phyloP scores from a whole-genome alignment of 2,113 vertebrate genomes.

The Catagonus wagneri region DNA sequence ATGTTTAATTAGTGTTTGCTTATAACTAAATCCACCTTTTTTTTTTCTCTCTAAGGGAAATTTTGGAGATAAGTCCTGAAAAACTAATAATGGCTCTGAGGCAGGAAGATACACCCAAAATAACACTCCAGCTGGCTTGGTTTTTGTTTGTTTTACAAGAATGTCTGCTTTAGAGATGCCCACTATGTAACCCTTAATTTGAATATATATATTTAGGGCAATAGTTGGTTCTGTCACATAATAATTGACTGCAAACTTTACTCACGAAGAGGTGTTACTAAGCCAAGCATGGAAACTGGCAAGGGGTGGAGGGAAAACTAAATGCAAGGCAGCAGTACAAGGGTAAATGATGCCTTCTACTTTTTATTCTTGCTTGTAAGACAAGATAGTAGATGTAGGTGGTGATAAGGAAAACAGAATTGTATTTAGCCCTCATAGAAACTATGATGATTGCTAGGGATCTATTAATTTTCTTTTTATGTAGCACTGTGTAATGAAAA shows the following conservation, averaged over 20 bases:
- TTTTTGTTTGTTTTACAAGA: slow-evolving; percentile 58
- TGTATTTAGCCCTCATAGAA: neutral
- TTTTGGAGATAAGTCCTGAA: slow-evolving; percentile 56
- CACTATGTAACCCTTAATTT: slow-evolving; percentile 69
- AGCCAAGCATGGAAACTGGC: slow-evolving; percentile 4
- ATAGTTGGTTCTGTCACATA: slow-evolving; percentile 62
- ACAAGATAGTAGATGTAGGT: neutral
- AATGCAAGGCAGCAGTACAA: neutral
- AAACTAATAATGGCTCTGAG: slow-evolving; percentile 67
- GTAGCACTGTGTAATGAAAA: neutral
- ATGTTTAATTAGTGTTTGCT: slow-evolving; percentile 24
- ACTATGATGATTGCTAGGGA: neutral
- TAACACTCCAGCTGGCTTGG: slow-evolving; percentile 70
- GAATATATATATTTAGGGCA: slow-evolving; percentile 75
- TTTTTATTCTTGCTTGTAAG: neutral
- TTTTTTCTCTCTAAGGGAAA: neutral
- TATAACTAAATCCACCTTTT: neutral
- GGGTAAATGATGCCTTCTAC: neutral
- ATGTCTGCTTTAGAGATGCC: slow-evolving; percentile 67
- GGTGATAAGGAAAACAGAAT: neutral
- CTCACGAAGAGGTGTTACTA: slow-evolving; percentile 65
- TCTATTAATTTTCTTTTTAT: neutral
- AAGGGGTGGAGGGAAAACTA: neutral
- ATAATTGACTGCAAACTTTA: slow-evolving; percentile 61
- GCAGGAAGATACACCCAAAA: slow-evolving; percentile 60